Conservation (phyloP, 2,888 invertebrate species). For the Xestia rhomboidea region DNA sequence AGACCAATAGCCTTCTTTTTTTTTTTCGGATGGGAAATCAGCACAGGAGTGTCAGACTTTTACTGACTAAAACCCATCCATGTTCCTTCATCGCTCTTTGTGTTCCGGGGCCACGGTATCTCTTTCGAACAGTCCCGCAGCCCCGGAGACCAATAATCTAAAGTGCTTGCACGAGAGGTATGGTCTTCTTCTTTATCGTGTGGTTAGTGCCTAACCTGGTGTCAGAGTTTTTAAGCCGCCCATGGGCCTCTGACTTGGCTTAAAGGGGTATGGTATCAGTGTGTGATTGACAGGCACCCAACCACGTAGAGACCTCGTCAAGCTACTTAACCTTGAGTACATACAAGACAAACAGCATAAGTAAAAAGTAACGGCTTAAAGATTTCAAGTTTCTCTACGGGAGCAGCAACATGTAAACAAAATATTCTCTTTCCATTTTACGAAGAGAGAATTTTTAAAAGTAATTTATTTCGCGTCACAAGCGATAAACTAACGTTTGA, state of each 20-base stretch:
- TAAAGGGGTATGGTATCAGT: neutral
- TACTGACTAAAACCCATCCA: no score
- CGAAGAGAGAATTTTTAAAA: conserved; percentile 44
- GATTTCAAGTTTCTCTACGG: neutral
- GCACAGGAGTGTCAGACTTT: no score
- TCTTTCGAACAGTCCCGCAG: no score
- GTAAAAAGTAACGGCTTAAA: neutral
- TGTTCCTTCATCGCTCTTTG: no score
- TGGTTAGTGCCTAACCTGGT: no score
- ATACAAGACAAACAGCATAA: neutral
- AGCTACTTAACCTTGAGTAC: neutral
- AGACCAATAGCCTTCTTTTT: neutral
- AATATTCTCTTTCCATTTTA: conserved; percentile 18
- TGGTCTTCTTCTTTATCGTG: no score
- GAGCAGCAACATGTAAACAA: conserved; percentile 2
- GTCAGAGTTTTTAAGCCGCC: no score
- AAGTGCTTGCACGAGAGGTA: neutral
- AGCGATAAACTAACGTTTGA: conserved; percentile 48
- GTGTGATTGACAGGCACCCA: neutral
- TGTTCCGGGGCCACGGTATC: no score
- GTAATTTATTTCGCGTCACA: conserved; percentile 69
- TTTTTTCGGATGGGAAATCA: no score
- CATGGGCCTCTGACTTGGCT: no score
- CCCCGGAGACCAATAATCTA: no score
- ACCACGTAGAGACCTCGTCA: neutral